These are phyloP conservation scores for Riparia riparia DNA, from an alignment of 2,113 vertebrate species.

Conservation along the genomic window DNA sequence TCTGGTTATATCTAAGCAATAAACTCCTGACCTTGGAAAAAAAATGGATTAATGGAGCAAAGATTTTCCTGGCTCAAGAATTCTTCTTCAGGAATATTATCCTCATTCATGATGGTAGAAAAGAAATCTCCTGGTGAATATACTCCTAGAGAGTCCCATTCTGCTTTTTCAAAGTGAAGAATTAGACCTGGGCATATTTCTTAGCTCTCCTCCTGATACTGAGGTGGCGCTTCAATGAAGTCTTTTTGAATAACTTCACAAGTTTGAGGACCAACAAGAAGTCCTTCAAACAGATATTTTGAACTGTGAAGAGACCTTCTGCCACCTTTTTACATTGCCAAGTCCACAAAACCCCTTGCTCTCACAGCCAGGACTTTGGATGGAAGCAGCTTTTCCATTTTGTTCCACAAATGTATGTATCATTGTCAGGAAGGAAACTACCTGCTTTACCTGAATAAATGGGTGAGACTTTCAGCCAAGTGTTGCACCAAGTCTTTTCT, in stretches of 20 bases:
- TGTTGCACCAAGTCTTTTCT: background rate
- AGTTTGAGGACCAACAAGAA: background rate
- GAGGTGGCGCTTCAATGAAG: background rate
- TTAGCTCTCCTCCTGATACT: background rate
- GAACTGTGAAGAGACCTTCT: background rate
- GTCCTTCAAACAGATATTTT: background rate
- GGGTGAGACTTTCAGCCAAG: background rate
- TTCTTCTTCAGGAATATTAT: background rate
- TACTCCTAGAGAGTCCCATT: background rate
- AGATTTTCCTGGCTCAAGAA: background rate
- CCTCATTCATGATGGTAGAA: background rate
- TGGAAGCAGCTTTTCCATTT: background rate
- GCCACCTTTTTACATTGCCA: background rate
- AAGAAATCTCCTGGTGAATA: background rate
- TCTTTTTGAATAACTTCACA: background rate
- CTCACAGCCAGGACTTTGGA: background rate
- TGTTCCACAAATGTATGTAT: background rate
- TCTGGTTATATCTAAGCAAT: background rate
- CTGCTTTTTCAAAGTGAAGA: background rate
- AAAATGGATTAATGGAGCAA: background rate
- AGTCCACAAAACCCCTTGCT: background rate
- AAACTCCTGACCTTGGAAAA: background rate
- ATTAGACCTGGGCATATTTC: background rate
- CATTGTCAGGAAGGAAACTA: background rate
- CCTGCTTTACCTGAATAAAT: background rate